These are phyloP conservation scores for Centropus unirufus DNA, from an alignment of 2,113 vertebrate genomes.

Conservation along the genomic window DNA sequence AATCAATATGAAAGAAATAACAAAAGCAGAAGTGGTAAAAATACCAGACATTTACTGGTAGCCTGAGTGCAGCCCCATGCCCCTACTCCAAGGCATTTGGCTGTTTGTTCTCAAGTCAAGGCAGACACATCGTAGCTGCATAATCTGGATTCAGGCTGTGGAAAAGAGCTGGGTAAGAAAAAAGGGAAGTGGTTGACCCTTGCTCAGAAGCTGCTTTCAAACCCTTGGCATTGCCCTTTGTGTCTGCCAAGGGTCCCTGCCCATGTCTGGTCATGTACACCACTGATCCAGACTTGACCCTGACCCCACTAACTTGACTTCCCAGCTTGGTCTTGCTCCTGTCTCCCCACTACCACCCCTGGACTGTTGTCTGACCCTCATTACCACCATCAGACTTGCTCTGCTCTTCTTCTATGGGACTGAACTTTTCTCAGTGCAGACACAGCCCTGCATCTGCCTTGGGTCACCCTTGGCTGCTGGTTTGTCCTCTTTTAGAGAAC, in stretches of 20 bases:
- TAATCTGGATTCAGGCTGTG: not conserved
- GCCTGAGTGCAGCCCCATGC: not conserved
- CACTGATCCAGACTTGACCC: not conserved
- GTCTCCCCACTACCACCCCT: not conserved
- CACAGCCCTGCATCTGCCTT: not conserved
- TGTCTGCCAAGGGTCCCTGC: not conserved
- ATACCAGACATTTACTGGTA: not conserved
- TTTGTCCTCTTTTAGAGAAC: not conserved
- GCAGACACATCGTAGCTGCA: not conserved
- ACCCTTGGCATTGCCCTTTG: not conserved
- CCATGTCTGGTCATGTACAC: not conserved
- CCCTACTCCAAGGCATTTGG: not conserved
- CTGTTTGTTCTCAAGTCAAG: accelerated
- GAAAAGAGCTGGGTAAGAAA: not conserved
- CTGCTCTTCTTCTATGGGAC: not conserved
- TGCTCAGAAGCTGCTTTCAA: not conserved
- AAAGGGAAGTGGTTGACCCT: not conserved
- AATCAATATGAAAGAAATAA: not conserved
- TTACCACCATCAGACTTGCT: not conserved
- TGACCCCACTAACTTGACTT: not conserved
- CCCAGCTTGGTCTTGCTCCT: not conserved
- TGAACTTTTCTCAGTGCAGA: not conserved
- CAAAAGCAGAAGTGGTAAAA: not conserved
- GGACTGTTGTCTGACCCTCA: not conserved
- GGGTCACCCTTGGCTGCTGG: not conserved